Conservation (phyloP, 2,888 invertebrate genomes). For the Gymnocheta viridis region DNA sequence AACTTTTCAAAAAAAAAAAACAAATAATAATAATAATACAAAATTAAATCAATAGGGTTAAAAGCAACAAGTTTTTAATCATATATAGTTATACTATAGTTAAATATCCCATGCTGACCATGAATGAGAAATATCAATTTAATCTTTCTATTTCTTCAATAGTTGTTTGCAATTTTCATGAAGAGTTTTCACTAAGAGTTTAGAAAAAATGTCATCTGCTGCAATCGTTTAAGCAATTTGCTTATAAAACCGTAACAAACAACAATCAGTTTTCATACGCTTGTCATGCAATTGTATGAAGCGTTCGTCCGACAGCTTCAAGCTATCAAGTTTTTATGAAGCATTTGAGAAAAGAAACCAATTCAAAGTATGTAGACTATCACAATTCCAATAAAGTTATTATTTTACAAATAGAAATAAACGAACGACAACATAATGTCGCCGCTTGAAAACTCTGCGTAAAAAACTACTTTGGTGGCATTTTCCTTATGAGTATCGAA, state of each 20-base stretch:
- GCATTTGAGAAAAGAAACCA: neutral
- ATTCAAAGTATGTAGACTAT: neutral
- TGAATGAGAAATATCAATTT: slow-evolving; percentile 14
- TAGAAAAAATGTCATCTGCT: neutral
- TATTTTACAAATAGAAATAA: slow-evolving; percentile 23
- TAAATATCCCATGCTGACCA: slow-evolving; percentile 20
- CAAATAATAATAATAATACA: too few relatives aligned
- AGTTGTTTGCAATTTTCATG: neutral
- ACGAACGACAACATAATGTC: slow-evolving; percentile 7
- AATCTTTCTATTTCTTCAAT: neutral
- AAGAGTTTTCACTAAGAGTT: neutral
- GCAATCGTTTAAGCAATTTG: slow-evolving; percentile 3
- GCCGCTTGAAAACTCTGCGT: neutral
- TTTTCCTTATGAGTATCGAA: neutral
- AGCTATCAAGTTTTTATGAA: neutral
- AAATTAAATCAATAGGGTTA: slow-evolving; percentile 11
- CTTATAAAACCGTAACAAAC: neutral
- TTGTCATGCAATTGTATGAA: neutral
- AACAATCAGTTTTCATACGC: neutral
- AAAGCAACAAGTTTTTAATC: slow-evolving; percentile 25
- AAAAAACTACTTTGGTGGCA: slow-evolving; percentile 23
- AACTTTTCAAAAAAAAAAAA: slow-evolving; percentile 1
- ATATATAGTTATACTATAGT: neutral
- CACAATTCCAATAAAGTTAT: slow-evolving; percentile 49
- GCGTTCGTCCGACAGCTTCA: neutral